A percentile compares a stretch with the other conserved stretches of the same genome.
phyloP scores from a whole-genome alignment of 2,888 invertebrate species.

The Tinea semifulvella region DNA sequence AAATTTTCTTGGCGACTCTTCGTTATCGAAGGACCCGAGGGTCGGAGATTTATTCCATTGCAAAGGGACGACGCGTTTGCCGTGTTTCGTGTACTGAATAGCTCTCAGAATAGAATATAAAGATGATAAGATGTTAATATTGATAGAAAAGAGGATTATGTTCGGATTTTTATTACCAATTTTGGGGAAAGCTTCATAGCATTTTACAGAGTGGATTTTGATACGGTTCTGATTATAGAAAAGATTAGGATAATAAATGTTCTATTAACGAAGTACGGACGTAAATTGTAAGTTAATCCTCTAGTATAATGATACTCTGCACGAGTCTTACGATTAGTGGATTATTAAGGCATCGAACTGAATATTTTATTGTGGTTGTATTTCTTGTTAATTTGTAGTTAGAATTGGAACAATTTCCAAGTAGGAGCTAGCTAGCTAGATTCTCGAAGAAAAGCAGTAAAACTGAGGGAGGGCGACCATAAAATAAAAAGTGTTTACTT shows the following conservation, averaged over 20 bases:
- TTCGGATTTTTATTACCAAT: conserved; percentile 12
- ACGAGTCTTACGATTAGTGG: neutral
- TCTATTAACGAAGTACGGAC: neutral
- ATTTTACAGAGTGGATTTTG: neutral
- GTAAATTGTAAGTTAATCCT: conserved; percentile 7
- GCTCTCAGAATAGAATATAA: conserved; percentile 44
- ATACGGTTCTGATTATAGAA: conserved; percentile 6
- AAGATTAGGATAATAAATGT: conserved; percentile 4
- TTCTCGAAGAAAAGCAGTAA: conserved; percentile 33
- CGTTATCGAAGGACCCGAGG: conserved; percentile 16
- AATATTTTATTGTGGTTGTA: neutral
- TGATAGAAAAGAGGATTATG: conserved; percentile 14
- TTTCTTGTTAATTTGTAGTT: conserved; percentile 13
- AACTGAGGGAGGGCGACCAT: conserved; percentile 42
- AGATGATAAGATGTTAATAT: conserved; percentile 52
- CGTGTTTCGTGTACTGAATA: conserved; percentile 35
- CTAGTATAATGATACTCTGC: too few relatives aligned
- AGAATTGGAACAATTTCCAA: conserved; percentile 3
- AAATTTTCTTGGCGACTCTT: conserved; percentile 17
- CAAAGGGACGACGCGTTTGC: conserved; percentile 41
- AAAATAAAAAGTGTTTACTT: conserved; percentile 64
- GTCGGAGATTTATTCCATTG: conserved; percentile 34
- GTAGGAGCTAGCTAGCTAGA: conserved; percentile 16
- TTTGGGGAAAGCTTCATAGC: conserved; percentile 9
- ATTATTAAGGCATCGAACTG: neutral